Evolutionary conservation across 2,113 vertebrate genomes (phyloP).

Genomic region (Syrmaticus mikado): DNA sequence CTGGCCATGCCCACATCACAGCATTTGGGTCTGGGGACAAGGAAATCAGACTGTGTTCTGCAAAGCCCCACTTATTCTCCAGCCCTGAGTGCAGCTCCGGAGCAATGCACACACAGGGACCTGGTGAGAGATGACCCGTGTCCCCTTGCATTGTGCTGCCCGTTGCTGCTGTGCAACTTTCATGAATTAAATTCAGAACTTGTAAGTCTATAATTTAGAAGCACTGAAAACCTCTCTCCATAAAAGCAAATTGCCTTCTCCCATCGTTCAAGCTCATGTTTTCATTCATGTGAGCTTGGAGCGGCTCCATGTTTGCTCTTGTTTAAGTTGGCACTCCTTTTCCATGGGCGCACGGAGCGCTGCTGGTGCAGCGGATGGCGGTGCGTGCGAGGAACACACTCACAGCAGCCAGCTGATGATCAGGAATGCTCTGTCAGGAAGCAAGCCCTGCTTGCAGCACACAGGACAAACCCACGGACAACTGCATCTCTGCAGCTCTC

Average conservation of each 20-base stretch:
- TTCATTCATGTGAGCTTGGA: background rate
- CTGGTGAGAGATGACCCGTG: background rate
- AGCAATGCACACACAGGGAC: rapidly evolving
- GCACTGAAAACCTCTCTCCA: background rate
- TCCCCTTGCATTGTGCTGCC: background rate
- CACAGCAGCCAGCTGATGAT: background rate
- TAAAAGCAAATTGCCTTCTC: background rate
- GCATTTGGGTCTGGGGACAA: too few species aligned
- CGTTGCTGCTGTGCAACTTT: background rate
- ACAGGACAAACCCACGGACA: too few species aligned
- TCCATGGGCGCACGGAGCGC: background rate
- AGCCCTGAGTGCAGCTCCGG: background rate
- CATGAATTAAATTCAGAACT: conserved; percentile 1
- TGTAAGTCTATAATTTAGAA: conserved; percentile 5
- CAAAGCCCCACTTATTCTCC: background rate
- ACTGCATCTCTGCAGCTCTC: too few species aligned
- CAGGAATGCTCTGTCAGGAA: background rate
- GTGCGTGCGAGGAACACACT: rapidly evolving
- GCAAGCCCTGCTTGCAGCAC: background rate
- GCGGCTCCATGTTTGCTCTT: background rate
- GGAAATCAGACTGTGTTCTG: background rate
- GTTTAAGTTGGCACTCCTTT: background rate
- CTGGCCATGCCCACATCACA: too few species aligned
- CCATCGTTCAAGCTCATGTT: background rate
- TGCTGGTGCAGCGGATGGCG: background rate